phyloP scores from a whole-genome alignment of 2,113 vertebrate species.

The Ariopsis seemanni region DNA sequence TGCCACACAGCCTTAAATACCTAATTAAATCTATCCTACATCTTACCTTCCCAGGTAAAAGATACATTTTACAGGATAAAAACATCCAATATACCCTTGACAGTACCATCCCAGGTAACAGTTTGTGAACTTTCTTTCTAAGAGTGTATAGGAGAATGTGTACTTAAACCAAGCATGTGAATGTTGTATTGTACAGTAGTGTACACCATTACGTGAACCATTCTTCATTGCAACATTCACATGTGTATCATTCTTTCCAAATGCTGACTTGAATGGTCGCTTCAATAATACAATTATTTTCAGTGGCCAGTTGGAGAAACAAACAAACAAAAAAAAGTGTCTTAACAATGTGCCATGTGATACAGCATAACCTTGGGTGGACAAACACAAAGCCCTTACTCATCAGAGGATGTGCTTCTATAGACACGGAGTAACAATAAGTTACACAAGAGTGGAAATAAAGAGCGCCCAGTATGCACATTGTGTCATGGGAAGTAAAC shows the following conservation, averaged over 20 bases:
- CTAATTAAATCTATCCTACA: background rate
- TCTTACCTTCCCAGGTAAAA: background rate
- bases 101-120: background rate
- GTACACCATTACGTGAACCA: background rate
- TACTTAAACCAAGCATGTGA: background rate
- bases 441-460: constrained; percentile 35
- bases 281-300: background rate
- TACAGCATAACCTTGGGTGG: background rate
- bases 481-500: constrained; percentile 50
- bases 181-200: background rate
- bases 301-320: background rate
- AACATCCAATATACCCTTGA: background rate
- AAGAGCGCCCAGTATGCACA: constrained; percentile 23
- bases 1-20: too few species aligned
- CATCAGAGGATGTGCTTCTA: constrained; percentile 23
- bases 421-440: constrained; percentile 23
- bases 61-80: background rate
- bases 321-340: background rate
- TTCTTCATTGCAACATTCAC: background rate
- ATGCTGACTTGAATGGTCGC: background rate
- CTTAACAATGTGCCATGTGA: constrained; percentile 1
- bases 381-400: constrained; percentile 15
- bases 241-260: background rate
- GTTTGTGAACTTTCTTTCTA: background rate
- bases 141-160: background rate